Percentiles rank a stretch among this genome's conserved stretches.
Evolutionary conservation across 2,888 invertebrate genomes (phyloP).

Genomic region (Lomographa bimaculata): DNA sequence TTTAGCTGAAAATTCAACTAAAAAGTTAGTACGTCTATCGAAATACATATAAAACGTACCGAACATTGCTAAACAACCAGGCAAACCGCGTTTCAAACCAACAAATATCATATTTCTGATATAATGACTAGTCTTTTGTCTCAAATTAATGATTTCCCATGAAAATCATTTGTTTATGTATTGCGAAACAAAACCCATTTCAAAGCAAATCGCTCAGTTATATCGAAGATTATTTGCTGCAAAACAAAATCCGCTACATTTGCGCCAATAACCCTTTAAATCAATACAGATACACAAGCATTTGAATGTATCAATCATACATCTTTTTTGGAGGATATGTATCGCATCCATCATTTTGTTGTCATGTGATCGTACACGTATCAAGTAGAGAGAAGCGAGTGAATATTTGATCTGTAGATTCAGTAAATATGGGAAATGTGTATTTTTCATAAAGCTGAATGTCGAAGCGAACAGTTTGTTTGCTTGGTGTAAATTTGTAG

Average conservation of each 20-base stretch:
- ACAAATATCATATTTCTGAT: too few species aligned
- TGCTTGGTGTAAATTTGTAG: too few species aligned
- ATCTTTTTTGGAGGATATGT: constrained; percentile 33
- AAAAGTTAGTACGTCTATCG: too few species aligned
- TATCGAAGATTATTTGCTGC: constrained; percentile 13
- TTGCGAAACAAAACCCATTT: constrained; percentile 12
- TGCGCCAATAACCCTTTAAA: constrained; percentile 16
- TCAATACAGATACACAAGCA: constrained; percentile 29
- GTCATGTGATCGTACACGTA: constrained; percentile 22
- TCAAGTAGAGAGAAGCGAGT: constrained; percentile 3
- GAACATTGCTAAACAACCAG: too few species aligned
- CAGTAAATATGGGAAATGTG: background rate
- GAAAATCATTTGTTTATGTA: too few species aligned
- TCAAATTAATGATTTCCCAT: too few species aligned
- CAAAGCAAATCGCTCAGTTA: constrained; percentile 13
- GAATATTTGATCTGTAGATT: background rate
- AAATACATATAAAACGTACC: too few species aligned
- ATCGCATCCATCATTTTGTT: constrained; percentile 37
- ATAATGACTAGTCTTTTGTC: too few species aligned
- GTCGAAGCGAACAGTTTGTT: too few species aligned
- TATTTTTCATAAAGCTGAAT: too few species aligned
- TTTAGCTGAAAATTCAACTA: too few species aligned
- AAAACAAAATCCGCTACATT: constrained; percentile 11
- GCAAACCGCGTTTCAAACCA: too few species aligned
- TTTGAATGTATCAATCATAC: constrained; percentile 36